Base-by-base conservation (phyloP, 2,113 vertebrate genomes). In the Isurus oxyrinchus region DNA sequence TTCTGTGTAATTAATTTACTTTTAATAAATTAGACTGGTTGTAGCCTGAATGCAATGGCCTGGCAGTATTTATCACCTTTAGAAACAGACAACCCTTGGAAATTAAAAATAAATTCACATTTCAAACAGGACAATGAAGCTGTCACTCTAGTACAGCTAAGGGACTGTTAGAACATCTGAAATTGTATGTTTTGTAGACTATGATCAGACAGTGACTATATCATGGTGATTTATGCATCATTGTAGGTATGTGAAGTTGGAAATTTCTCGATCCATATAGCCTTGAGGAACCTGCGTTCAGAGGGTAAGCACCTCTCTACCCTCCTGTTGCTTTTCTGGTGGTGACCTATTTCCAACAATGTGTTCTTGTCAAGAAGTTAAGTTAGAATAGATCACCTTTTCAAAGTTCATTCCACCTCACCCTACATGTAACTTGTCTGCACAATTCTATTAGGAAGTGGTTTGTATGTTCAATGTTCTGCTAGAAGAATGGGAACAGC, bases 261-360 rank as follows among this genome's bases (percentile, higher is more conserved):
- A 27, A 99, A 99, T 97, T 99, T 99, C 97, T 99, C 98, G 96
- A 98, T 99, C 96, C 98, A 99, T 0, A 96, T 98, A 97, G 97
- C 97, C 57, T 98, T 99, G 67, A 98, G 97, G 97, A 98, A 97
- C 96, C 97, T 98, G 61, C 97, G 31, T 97, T 97, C 97, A 96
- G 98, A 98, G 31, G 98, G 98, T 98, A 97, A 98, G 98, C 97
- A 97, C 94, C 13, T 21, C 2, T 23, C 44, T 35, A 53, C 2
- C 16, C 40, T 69, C 63, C 88, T 61, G 88, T 59, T 35, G 49
- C 49, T 53, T 88, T 55, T 88, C 53, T 31, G 31, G 4, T 57
- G n/a, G 5, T 66, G 16, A 40, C 35, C 5, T 49, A n/a, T 40
- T 23, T 0, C 59, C n/a, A 35, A 63, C 59, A 40, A 25, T 10